phyloP scores from a whole-genome alignment of 2,113 vertebrate genomes.

The Cephalopterus ornatus region DNA sequence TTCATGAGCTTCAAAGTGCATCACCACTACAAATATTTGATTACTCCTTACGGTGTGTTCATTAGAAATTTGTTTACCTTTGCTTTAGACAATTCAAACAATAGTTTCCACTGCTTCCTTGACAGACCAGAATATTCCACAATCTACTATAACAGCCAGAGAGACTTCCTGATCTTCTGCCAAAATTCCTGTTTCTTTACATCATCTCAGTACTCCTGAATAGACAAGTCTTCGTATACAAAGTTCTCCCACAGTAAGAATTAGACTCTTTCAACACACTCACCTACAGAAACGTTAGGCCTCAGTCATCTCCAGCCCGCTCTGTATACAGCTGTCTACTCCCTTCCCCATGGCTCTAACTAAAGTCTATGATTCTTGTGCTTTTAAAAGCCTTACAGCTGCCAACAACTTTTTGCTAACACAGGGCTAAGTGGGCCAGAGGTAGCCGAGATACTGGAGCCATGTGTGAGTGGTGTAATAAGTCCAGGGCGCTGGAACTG shows the following conservation, averaged over 20 bases:
- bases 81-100: constrained; percentile 28
- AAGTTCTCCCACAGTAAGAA: background rate
- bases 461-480: accelerated
- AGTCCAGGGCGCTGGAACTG: background rate
- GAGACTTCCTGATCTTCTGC: background rate
- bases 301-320: background rate
- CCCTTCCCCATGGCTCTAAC: background rate
- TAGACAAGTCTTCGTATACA: background rate
- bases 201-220: background rate
- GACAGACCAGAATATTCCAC: background rate
- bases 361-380: background rate
- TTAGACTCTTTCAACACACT: background rate
- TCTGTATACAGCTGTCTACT: background rate
- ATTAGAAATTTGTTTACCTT: constrained; percentile 23
- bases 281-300: accelerated
- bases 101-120: constrained; percentile 7
- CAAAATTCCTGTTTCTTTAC: constrained; percentile 11
- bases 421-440: background rate
- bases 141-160: background rate
- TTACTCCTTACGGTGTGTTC: background rate
- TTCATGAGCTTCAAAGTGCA: background rate
- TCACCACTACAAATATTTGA: background rate
- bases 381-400: background rate
- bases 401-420: background rate
- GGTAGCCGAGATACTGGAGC: background rate